phyloP scores from a whole-genome alignment of 2,797 vertebrate species.

The Malacoraja senta region DNA sequence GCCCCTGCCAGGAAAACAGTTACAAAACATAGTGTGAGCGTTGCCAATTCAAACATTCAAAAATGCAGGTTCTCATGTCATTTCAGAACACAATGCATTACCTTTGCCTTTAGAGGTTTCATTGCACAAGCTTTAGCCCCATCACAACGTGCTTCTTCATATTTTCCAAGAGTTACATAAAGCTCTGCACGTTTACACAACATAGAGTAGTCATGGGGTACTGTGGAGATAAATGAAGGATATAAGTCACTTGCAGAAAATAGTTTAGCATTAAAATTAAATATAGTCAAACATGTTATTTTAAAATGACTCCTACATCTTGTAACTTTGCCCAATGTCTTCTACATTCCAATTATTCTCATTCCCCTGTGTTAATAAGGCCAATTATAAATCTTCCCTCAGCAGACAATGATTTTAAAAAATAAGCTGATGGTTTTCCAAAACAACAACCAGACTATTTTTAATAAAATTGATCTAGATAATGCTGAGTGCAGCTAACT shows the following conservation, averaged over 20 bases:
- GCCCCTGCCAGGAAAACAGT: constrained; percentile 58
- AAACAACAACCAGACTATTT: neutral
- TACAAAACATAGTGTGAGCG: constrained; percentile 37
- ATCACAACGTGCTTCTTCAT: constrained; percentile 70
- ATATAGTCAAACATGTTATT: neutral
- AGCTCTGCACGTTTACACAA: constrained; percentile 67
- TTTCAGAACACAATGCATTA: constrained; percentile 45
- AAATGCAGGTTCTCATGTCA: constrained; percentile 1
- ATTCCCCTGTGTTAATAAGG: neutral
- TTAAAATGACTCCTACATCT: neutral
- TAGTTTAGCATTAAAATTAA: neutral
- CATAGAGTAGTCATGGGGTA: constrained; percentile 56
- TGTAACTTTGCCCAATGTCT: neutral
- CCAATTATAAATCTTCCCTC: neutral
- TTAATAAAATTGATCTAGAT: neutral
- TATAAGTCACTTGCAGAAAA: neutral
- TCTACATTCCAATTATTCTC: neutral
- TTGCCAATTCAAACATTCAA: constrained; percentile 19
- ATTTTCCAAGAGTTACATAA: constrained; percentile 70
- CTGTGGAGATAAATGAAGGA: constrained; percentile 46
- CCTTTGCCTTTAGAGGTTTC: constrained; percentile 72
- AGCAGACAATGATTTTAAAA: neutral
- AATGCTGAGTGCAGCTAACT: neutral
- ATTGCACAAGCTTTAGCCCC: constrained; percentile 61
- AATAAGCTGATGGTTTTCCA: neutral